Percentiles rank a stretch among this genome's conserved stretches.
Evolutionary conservation across 1,140 invertebrate species (phyloP).

Genomic region (Aphelenchoides besseyi): DNA sequence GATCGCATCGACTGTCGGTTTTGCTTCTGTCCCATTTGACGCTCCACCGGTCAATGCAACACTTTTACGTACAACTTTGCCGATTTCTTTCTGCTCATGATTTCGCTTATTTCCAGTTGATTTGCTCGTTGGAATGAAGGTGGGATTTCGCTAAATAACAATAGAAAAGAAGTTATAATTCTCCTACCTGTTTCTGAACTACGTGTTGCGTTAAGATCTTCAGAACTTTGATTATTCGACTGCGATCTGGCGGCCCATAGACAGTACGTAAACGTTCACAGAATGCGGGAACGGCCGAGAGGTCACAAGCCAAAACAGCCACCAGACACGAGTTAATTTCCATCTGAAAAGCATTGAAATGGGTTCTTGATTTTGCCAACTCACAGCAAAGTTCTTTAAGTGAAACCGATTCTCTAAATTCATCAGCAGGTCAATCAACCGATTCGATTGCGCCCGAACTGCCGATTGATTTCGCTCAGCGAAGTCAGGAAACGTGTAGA

Average conservation of each 20-base stretch:
- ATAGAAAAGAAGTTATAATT: background rate
- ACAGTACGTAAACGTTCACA: background rate
- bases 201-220: background rate
- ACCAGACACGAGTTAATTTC: conserved; percentile 2
- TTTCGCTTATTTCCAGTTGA: background rate
- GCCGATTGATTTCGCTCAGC: background rate
- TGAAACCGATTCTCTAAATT: background rate
- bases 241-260: background rate
- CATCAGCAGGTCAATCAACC: conserved; percentile 4
- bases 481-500: background rate
- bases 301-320: background rate
- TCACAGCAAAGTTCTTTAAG: background rate
- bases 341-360: background rate
- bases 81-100: conserved; percentile 5
- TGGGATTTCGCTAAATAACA: background rate
- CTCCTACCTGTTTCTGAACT: background rate
- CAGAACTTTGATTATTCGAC: background rate
- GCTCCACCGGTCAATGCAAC: background rate
- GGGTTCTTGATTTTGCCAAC: too few relatives aligned
- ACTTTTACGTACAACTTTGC: conserved; percentile 9
- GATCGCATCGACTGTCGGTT: background rate
- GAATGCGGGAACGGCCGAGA: background rate
- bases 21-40: background rate
- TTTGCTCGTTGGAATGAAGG: background rate
- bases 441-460: background rate